These are phyloP conservation scores for Neostethus bicornis DNA, from an alignment of 2,797 vertebrate genomes.

Conservation along the genomic window DNA sequence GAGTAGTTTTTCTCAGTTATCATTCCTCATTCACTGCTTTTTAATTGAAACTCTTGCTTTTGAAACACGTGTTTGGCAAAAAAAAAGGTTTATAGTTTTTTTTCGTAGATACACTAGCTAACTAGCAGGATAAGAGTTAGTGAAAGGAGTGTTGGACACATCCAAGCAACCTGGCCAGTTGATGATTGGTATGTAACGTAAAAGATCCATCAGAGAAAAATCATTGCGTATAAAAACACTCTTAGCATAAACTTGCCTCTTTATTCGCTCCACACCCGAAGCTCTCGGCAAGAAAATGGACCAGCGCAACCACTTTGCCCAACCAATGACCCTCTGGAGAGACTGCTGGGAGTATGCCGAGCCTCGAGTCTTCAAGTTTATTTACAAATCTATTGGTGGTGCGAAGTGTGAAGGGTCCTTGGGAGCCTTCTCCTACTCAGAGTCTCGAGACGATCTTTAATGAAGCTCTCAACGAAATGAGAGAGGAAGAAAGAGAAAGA, in stretches of 20 bases:
- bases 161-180: too few species aligned
- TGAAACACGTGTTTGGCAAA: too few species aligned
- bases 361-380: conserved; percentile 42
- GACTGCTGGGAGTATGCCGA: neutral
- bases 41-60: too few species aligned
- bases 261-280: neutral
- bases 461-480: conserved; percentile 38
- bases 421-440: conserved; percentile 16
- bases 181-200: neutral
- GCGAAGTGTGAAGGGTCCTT: conserved; percentile 45
- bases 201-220: conserved; percentile 3
- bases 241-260: conserved; percentile 11
- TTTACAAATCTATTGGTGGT: conserved; percentile 36
- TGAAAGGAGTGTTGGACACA: neutral
- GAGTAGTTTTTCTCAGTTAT: neutral
- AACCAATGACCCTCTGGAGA: conserved; percentile 18
- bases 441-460: conserved; percentile 36
- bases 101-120: neutral
- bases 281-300: conserved; percentile 16
- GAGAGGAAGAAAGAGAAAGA: conserved; percentile 15
- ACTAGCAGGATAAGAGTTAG: neutral
- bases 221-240: conserved; percentile 4
- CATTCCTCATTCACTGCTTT: neutral
- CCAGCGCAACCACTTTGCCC: conserved; percentile 9
- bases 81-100: too few species aligned